Evolutionary conservation across 1,140 invertebrate genomes (phyloP), one percentile per base, ranked within the genome.

Genomic region (Achroia grisella): DNA sequence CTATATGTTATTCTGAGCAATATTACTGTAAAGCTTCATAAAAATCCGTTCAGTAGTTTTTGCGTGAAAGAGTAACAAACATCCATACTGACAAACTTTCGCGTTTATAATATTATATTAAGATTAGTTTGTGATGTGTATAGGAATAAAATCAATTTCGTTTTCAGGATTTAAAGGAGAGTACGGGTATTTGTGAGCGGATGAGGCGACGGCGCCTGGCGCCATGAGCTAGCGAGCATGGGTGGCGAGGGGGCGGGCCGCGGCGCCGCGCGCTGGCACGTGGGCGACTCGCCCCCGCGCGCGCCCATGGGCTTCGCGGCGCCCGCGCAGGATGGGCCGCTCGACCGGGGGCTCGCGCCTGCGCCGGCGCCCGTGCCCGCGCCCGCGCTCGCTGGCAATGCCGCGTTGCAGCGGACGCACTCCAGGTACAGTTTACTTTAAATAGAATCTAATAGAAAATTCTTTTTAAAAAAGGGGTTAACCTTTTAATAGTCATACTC

Each of bases 361-460:
- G 81, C 77, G 86, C 86, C 69, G 68, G 85, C 68, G 79, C 82
- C 72, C 47, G 83, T 77, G 53, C 83, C 85, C 50, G 56, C 31
- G 78, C 84, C 59, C 77, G 82, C 58, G 78, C 83, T 44, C 43
- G 63, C 85, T 85, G 62, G 80, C 82, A 75, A 86, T 79, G 75
- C 87, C 86, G 87, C 87, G 56, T 86, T 92, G 72, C 90, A 91
- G 86, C 89, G 92, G 65, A 89, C 91, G 65, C 93, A 93, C 87
- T 94, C 92, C 72, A 89, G 89, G 71, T 78, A 65, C 12, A 4
- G 1, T 31, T 31, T 10, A n/a, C n/a, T n/a, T n/a, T n/a, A n/a
- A n/a, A n/a, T n/a, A n/a, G n/a, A n/a, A n/a, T n/a, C n/a, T n/a
- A n/a, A n/a, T n/a, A n/a, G n/a, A n/a, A n/a, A n/a, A n/a, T n/a